Evolutionary conservation across 2,797 vertebrate genomes (phyloP).

Genomic region (Schizopygopsis malacanthus): DNA sequence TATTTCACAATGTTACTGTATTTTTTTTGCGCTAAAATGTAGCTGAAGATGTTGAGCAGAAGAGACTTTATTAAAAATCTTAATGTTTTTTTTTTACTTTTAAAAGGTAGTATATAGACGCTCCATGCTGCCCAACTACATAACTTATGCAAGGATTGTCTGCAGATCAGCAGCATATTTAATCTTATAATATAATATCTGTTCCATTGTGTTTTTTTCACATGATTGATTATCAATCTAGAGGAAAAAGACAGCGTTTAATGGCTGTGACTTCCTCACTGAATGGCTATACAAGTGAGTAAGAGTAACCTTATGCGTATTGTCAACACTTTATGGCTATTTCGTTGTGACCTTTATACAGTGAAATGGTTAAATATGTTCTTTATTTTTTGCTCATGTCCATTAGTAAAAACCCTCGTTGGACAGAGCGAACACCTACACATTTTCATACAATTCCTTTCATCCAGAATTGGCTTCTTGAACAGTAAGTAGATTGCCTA

Average conservation of each 20-base stretch:
- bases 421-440: conserved; percentile 69
- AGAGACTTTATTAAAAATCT: too few species aligned
- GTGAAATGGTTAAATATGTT: neutral
- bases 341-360: neutral
- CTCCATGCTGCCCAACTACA: neutral
- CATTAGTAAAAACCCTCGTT: conserved; percentile 83
- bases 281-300: conserved; percentile 97
- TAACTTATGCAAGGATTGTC: neutral
- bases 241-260: conserved; percentile 85
- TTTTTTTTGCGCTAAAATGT: too few species aligned
- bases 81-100: too few species aligned
- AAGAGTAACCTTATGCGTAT: neutral
- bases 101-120: too few species aligned
- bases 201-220: neutral
- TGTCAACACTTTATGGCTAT: neutral
- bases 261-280: conserved; percentile 88
- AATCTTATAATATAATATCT: neutral
- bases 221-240: conserved; percentile 63
- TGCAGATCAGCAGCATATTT: neutral
- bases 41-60: too few species aligned
- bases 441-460: conserved; percentile 84
- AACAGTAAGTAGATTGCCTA: conserved; percentile 82
- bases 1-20: neutral
- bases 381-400: conserved; percentile 17
- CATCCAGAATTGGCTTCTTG: conserved; percentile 83